phyloP scores from a whole-genome alignment of 1,140 invertebrate species.

The Aporrectodea caliginosa region DNA sequence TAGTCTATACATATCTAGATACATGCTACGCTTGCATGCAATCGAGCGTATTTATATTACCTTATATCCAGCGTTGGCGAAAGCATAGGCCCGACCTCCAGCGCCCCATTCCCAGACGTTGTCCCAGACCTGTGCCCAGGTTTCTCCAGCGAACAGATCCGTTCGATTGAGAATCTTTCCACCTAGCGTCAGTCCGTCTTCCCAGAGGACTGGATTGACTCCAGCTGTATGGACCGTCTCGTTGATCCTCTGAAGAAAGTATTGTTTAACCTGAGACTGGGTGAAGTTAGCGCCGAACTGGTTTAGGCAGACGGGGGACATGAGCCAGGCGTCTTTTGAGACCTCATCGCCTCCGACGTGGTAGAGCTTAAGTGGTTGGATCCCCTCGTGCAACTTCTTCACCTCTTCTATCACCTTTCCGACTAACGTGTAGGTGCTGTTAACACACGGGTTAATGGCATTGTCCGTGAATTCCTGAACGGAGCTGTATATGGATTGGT shows the following conservation, averaged over 20 bases:
- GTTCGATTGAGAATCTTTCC: neutral
- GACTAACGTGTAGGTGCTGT: slow-evolving; percentile 35
- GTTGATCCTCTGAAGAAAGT: neutral
- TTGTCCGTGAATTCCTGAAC: slow-evolving; percentile 48
- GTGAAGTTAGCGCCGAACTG: neutral
- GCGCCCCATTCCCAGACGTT: neutral
- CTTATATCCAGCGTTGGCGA: neutral
- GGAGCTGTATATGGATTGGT: slow-evolving; percentile 43
- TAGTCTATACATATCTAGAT: too few relatives aligned
- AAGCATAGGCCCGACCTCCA: neutral
- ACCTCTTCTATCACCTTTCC: neutral
- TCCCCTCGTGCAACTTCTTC: neutral
- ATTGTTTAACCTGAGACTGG: neutral
- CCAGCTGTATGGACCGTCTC: neutral
- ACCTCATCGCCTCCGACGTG: slow-evolving; percentile 31
- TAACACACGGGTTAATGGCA: slow-evolving; percentile 49
- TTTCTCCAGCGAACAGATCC: neutral
- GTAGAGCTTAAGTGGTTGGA: slow-evolving; percentile 12
- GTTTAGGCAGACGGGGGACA: slow-evolving; percentile 2
- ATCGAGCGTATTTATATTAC: too few relatives aligned
- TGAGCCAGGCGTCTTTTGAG: neutral
- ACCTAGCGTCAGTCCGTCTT: neutral
- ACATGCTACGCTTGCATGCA: too few relatives aligned
- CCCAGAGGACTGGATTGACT: neutral
- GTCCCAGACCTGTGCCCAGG: neutral